Conservation (phyloP, 2,888 invertebrate species). For the Carterocephalus palaemon region DNA sequence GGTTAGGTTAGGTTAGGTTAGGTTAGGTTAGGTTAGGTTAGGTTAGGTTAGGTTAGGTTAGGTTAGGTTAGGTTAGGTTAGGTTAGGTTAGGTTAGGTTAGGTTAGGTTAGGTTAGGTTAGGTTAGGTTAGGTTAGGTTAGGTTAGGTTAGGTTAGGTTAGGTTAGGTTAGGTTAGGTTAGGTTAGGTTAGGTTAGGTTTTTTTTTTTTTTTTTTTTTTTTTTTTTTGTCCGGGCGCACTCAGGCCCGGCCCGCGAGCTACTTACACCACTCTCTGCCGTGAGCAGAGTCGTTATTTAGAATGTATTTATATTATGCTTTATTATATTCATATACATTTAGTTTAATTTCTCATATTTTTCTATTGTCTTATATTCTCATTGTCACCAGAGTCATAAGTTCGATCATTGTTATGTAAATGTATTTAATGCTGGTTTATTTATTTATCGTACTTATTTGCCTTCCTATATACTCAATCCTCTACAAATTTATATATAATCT, state of each 20-base stretch:
- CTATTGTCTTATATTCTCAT: too few relatives aligned
- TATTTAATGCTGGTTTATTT: neutral
- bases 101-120: slow-evolving; percentile 23
- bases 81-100: slow-evolving; percentile 26
- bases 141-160: slow-evolving; percentile 17
- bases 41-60: slow-evolving; percentile 20
- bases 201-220: neutral
- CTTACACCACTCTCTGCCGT: too few relatives aligned
- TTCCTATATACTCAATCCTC: too few relatives aligned
- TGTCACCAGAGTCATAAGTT: too few relatives aligned
- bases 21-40: too few relatives aligned
- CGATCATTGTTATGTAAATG: neutral
- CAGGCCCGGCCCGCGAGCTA: too few relatives aligned
- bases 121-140: slow-evolving; percentile 25
- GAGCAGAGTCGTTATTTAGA: too few relatives aligned
- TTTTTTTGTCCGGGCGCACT: too few relatives aligned
- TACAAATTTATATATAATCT: too few relatives aligned
- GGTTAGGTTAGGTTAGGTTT: neutral
- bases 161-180: neutral
- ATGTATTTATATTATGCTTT: neutral
- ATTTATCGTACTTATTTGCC: too few relatives aligned
- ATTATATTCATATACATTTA: neutral
- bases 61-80: slow-evolving; percentile 25
- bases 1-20: too few relatives aligned
- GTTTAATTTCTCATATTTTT: neutral